Evolutionary conservation across 2,113 vertebrate species (phyloP), one percentile per base, ranked within the genome.

Genomic region (Fulica atra): DNA sequence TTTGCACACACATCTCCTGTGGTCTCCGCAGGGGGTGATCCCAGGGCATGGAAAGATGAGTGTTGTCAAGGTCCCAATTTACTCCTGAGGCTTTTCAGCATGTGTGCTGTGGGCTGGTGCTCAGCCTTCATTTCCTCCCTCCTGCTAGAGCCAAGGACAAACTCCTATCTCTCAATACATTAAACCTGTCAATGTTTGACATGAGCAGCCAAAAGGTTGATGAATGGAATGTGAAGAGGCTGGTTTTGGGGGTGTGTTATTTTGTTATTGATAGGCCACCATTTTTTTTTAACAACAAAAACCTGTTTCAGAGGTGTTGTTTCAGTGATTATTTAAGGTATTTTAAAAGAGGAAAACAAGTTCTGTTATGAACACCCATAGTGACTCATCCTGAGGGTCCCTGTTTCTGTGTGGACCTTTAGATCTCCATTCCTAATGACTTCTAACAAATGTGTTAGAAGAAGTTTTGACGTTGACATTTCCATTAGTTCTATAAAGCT

Each of bases 161-260:
- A 59, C 71, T 93, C 42, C 42, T 90, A 2, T 63, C 78, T 96
- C 88, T 93, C 85, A 81, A 59, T 94, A 48, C 26, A 78, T 95
- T 92, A 89, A 89, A 85, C 46, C 40, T 88, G 95, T 91, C 93
- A 88, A 82, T 92, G 94, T 93, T 91, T 96, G 94, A 96, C 93
- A 94, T 50, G 65, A 87, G 70, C 70, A 96, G 31, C 59, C 54
- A 53, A 81, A 86, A 95, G 94, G 89, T 7, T 91, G 94, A 96
- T 94, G 89, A 91, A 89, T 65, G 44, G 89, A 92, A 89, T 77
- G 74, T 54, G 89, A 95, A 94, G 79, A 81, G 95, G 78, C 89
- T 88, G 93, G 5, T 72, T 95, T 94, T 57, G 17, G 70, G 89
- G 36, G 40, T 29, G 71, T 91, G 79, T 85, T 91, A 72, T 85